A percentile compares a stretch with the other conserved stretches of the same genome.
Conservation (phyloP, 2,888 invertebrate species). For the Heliconius hortense region DNA sequence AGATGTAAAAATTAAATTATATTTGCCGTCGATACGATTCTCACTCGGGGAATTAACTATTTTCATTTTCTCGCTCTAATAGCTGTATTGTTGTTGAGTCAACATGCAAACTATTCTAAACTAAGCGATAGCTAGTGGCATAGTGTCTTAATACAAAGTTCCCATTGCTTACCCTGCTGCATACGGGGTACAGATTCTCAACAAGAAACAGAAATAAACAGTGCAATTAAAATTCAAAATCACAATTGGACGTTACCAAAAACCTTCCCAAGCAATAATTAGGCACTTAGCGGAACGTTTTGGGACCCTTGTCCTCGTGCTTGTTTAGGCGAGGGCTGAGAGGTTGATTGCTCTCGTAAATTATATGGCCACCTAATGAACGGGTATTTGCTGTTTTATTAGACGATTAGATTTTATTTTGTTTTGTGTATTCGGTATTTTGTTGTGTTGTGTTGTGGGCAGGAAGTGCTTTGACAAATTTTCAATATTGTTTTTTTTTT, state of each 20-base stretch:
- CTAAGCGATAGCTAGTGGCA: no score
- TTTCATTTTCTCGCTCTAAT: not conserved
- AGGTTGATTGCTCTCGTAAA: slow-evolving; percentile 34
- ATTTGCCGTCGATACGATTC: no score
- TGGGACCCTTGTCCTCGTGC: slow-evolving; percentile 23
- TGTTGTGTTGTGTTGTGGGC: not conserved
- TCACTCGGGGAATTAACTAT: not conserved
- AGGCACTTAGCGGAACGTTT: slow-evolving; percentile 11
- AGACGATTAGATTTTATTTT: slow-evolving; percentile 24
- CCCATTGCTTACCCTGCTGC: not conserved
- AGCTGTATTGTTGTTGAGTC: no score
- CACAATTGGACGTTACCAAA: not conserved
- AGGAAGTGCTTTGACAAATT: not conserved
- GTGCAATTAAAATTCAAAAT: slow-evolving; percentile 10
- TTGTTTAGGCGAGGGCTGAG: slow-evolving; percentile 25
- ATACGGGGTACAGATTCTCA: not conserved
- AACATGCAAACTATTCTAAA: no score
- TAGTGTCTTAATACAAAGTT: not conserved
- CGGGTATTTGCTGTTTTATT: slow-evolving; percentile 35
- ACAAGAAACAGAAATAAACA: no score
- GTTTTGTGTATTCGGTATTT: slow-evolving; percentile 2
- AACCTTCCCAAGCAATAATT: slow-evolving; percentile 3
- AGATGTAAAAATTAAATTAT: no score
- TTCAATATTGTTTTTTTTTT: no score
- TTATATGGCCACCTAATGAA: slow-evolving; percentile 39